Conservation (phyloP, 2,888 invertebrate species). For the Lepas anatifera region DNA sequence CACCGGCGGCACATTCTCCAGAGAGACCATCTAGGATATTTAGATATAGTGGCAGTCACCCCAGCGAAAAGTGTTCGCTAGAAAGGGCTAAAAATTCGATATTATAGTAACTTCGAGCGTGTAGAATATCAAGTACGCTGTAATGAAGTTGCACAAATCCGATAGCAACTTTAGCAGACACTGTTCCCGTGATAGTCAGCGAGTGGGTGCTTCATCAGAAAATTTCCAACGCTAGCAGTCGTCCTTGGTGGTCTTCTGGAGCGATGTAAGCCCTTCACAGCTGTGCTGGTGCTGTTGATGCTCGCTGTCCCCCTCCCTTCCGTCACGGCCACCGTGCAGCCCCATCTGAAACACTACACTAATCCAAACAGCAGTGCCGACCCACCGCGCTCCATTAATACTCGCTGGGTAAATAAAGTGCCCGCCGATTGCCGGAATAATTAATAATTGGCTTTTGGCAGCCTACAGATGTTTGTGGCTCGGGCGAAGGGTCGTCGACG, state of each 20-base stretch:
- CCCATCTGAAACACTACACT: slow-evolving; percentile 10
- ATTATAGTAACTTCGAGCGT: too few species aligned
- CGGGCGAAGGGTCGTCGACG: not conserved
- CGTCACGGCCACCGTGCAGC: not conserved
- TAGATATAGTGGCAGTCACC: too few species aligned
- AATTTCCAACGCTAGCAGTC: not conserved
- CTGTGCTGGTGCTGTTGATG: too few species aligned
- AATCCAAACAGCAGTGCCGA: not conserved
- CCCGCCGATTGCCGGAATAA: not conserved
- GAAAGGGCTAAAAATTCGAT: too few species aligned
- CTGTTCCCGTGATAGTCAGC: too few species aligned
- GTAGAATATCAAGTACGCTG: too few species aligned
- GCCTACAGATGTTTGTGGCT: not conserved
- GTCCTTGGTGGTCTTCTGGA: not conserved
- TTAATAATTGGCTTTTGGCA: slow-evolving; percentile 10
- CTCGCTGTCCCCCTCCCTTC: not conserved
- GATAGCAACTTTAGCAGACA: too few species aligned
- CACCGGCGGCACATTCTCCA: too few species aligned
- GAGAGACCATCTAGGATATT: too few species aligned
- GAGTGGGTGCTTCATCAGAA: not conserved
- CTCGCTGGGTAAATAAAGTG: slow-evolving; percentile 7
- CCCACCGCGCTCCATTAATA: not conserved
- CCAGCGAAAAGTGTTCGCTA: too few species aligned
- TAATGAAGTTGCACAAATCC: too few species aligned
- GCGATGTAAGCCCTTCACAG: too few species aligned